phyloP scores from a whole-genome alignment of 1,140 invertebrate genomes.

The Amphibalanus amphitrite region DNA sequence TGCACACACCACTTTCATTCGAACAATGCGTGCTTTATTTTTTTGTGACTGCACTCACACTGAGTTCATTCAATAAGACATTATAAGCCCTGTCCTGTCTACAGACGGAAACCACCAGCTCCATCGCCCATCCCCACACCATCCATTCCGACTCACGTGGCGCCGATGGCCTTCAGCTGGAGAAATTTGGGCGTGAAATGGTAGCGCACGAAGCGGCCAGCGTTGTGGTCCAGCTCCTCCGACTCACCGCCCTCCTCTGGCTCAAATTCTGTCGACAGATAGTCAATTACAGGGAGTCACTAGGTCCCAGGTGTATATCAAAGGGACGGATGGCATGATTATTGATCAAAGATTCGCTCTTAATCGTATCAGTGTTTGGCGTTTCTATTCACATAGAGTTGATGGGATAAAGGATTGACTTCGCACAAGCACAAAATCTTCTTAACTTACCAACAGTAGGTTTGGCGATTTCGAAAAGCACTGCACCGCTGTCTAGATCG shows the following conservation, averaged over 20 bases:
- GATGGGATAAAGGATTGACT: neutral
- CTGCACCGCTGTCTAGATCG: slow-evolving; percentile 78
- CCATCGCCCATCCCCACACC: too few relatives aligned
- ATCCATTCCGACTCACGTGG: neutral
- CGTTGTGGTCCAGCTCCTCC: neutral
- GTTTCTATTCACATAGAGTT: neutral
- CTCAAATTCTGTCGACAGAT: neutral
- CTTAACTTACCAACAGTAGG: slow-evolving; percentile 34
- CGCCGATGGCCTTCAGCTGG: neutral
- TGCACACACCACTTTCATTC: too few relatives aligned
- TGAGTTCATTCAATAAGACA: too few relatives aligned
- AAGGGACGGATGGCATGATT: neutral
- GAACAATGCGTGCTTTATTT: too few relatives aligned
- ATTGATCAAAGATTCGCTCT: too few relatives aligned
- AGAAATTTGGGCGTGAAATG: neutral
- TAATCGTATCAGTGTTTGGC: too few relatives aligned
- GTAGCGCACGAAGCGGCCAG: neutral
- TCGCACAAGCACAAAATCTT: neutral
- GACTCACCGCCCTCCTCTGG: neutral
- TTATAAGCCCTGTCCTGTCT: too few relatives aligned
- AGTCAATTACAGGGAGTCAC: neutral
- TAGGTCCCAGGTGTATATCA: too few relatives aligned
- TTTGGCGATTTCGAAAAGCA: slow-evolving; percentile 95
- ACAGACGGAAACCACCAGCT: too few relatives aligned
- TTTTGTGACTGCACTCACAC: too few relatives aligned